phyloP scores from a whole-genome alignment of 1,140 invertebrate genomes.

The Diploscapter pachys region DNA sequence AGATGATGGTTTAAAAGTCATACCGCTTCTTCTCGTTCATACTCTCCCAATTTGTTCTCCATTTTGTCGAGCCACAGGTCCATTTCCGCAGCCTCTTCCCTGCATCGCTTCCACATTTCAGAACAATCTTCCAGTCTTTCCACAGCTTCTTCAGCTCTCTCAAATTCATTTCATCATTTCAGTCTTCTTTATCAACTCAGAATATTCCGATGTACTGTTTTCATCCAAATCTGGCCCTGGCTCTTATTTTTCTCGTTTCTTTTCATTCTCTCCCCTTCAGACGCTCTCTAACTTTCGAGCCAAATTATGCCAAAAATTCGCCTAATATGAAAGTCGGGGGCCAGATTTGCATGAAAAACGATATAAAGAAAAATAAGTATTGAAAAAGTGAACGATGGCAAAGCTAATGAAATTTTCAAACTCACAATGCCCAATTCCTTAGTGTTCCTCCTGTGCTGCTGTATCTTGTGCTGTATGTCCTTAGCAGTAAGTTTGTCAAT shows the following conservation, averaged over 20 bases:
- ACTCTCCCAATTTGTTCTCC: constrained; percentile 18
- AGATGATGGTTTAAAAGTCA: background rate
- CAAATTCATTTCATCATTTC: background rate
- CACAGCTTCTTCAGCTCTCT: constrained; percentile 3
- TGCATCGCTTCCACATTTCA: constrained; percentile 8
- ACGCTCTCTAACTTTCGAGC: too few relatives aligned
- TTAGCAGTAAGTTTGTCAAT: background rate
- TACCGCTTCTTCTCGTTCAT: constrained; percentile 12
- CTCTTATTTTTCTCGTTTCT: too few relatives aligned
- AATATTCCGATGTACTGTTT: too few relatives aligned
- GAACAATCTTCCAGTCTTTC: constrained; percentile 27
- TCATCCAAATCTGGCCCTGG: too few relatives aligned
- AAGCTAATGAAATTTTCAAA: background rate
- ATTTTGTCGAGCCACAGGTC: constrained; percentile 29
- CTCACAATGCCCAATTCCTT: constrained; percentile 18
- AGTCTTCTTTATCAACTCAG: too few relatives aligned
- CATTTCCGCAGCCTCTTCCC: constrained; percentile 18
- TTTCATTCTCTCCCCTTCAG: too few relatives aligned
- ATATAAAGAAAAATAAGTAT: too few relatives aligned
- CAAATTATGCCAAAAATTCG: too few relatives aligned
- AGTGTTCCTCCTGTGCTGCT: constrained; percentile 16
- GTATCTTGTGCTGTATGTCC: constrained; percentile 16
- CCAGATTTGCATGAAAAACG: too few relatives aligned
- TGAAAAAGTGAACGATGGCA: too few relatives aligned
- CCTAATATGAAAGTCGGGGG: too few relatives aligned